These are phyloP conservation scores for Pristionchus pacificus DNA, from an alignment of 1,140 invertebrate genomes.

Conservation along the genomic window DNA sequence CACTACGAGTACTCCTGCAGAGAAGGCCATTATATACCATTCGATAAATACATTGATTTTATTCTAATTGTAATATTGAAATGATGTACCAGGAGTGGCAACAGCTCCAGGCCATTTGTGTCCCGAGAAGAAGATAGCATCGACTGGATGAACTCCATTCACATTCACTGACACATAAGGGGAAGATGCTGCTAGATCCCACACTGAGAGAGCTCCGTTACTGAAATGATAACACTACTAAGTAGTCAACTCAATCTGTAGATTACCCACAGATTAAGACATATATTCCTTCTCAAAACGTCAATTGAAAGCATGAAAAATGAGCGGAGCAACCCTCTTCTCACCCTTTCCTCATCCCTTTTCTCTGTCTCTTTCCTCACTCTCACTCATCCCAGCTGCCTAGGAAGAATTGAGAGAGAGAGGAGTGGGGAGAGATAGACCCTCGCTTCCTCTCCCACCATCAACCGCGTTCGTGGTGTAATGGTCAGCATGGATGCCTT, in stretches of 20 bases:
- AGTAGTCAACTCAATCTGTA: too few relatives aligned
- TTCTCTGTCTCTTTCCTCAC: too few relatives aligned
- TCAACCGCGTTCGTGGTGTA: slow-evolving; percentile 9
- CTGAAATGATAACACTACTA: not conserved
- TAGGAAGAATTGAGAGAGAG: not conserved
- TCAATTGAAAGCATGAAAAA: too few relatives aligned
- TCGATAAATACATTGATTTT: too few relatives aligned
- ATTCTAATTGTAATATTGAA: slow-evolving; percentile 32
- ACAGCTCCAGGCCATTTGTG: slow-evolving; percentile 86
- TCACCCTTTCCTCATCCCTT: too few relatives aligned
- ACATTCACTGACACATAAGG: slow-evolving; percentile 77
- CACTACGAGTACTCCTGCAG: slow-evolving; percentile 69
- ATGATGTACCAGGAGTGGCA: slow-evolving; percentile 71
- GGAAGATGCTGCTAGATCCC: slow-evolving; percentile 81
- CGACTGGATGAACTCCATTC: slow-evolving; percentile 78
- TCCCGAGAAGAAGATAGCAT: slow-evolving; percentile 82
- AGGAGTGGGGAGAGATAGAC: slow-evolving; percentile 68
- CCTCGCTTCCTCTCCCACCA: too few relatives aligned
- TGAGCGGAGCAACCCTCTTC: too few relatives aligned
- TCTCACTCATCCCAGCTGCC: not conserved
- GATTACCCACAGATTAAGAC: too few relatives aligned
- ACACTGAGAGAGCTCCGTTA: slow-evolving; percentile 8
- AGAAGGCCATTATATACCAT: too few relatives aligned
- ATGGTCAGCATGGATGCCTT: slow-evolving; percentile 22
- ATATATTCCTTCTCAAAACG: too few relatives aligned